These are phyloP conservation scores for Styela clava DNA, from an alignment of 23 tunicate genomes.

Conservation along the genomic window DNA sequence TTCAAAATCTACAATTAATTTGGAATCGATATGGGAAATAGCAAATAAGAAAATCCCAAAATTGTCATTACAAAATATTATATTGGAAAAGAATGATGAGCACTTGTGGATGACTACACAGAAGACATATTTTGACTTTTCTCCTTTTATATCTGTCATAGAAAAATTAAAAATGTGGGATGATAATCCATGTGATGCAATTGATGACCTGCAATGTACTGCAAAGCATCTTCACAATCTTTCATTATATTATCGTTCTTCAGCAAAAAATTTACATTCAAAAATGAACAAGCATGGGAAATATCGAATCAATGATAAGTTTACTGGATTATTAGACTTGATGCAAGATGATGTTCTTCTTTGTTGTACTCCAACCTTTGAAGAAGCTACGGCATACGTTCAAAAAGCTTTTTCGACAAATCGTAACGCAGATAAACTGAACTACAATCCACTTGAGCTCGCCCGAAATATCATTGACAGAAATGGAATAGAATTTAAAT, in stretches of 20 bases:
- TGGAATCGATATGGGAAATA: background rate
- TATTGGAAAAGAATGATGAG: background rate
- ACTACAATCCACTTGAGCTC: background rate
- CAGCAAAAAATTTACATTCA: no score
- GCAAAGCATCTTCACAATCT: background rate
- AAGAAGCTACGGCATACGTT: background rate
- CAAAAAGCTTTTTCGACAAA: background rate
- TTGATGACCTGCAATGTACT: background rate
- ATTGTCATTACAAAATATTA: background rate
- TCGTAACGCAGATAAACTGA: background rate
- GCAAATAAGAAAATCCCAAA: background rate
- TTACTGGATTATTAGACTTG: background rate
- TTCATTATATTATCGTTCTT: background rate
- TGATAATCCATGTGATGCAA: background rate
- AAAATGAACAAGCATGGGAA: background rate
- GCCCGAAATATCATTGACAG: background rate
- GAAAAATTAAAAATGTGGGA: background rate
- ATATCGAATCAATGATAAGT: background rate
- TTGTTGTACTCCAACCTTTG: background rate
- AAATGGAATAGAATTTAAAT: background rate
- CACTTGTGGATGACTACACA: background rate
- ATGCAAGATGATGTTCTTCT: background rate
- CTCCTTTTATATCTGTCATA: background rate
- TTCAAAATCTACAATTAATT: background rate
- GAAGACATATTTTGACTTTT: background rate